Conservation (phyloP, 2,888 invertebrate genomes). For the Acanthococcus lagerstroemiae region DNA sequence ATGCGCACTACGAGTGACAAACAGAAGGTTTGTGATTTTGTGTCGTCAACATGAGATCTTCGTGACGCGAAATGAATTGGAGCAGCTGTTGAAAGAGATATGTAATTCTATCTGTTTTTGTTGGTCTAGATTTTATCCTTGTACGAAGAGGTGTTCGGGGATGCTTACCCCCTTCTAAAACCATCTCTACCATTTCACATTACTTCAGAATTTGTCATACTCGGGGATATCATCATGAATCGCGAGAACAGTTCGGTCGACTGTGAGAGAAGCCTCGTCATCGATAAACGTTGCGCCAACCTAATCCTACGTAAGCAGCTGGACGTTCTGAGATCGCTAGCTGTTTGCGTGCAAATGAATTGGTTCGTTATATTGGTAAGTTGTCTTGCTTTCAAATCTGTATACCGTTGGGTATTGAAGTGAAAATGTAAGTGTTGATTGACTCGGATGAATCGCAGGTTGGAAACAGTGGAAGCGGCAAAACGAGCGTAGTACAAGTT, state of each 20-base stretch:
- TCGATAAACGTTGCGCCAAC: slow-evolving; percentile 40
- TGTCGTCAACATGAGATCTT: no score
- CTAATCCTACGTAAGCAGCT: slow-evolving; percentile 52
- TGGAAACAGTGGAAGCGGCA: slow-evolving; percentile 66
- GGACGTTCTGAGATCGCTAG: slow-evolving; percentile 61
- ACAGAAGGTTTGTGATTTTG: slow-evolving; percentile 47
- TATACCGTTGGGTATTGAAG: not conserved
- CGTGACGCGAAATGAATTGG: no score
- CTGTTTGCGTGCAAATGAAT: slow-evolving; percentile 78
- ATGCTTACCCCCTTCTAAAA: slow-evolving; percentile 46
- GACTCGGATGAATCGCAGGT: slow-evolving; percentile 45
- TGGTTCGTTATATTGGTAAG: slow-evolving; percentile 83
- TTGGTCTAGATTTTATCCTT: slow-evolving; percentile 40
- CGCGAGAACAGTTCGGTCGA: slow-evolving; percentile 37
- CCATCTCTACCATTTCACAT: slow-evolving; percentile 51
- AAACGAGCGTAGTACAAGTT: slow-evolving; percentile 64
- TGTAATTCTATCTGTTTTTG: no score
- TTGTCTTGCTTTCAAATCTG: slow-evolving; percentile 27
- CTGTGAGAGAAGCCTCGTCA: not conserved
- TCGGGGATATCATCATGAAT: slow-evolving; percentile 54
- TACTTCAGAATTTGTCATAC: slow-evolving; percentile 48
- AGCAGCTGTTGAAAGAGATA: no score
- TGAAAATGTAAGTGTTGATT: not conserved
- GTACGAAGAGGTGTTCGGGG: slow-evolving; percentile 45
- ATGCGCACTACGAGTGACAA: slow-evolving; percentile 74